A percentile compares a stretch with the other conserved stretches of the same genome.
These are phyloP conservation scores for Erinaceus europaeus DNA, from an alignment of 2,113 vertebrate genomes.

Conservation along the genomic window DNA sequence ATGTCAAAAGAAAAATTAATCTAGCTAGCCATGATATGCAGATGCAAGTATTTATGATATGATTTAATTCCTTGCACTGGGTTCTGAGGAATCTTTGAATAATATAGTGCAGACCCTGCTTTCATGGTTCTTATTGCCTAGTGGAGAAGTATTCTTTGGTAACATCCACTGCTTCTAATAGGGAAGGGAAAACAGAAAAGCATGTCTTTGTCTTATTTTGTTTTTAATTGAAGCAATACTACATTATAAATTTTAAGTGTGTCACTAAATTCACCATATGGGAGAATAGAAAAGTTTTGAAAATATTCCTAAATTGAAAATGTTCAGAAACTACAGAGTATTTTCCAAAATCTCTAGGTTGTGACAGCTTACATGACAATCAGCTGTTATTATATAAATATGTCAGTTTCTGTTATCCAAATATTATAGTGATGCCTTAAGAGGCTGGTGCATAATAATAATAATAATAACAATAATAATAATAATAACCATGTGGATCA, in stretches of 20 bases:
- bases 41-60: background rate
- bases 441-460: slow-evolving; percentile 24
- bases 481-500: slow-evolving; percentile 14
- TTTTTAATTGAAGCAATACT: background rate
- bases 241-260: background rate
- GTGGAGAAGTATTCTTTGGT: background rate
- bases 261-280: background rate
- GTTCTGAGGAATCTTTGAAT: background rate
- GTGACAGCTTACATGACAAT: slow-evolving; percentile 7
- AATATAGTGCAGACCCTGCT: background rate
- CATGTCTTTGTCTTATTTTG: background rate
- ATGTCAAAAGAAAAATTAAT: slow-evolving; percentile 11
- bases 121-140: background rate
- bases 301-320: slow-evolving; percentile 32
- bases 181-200: slow-evolving; percentile 23
- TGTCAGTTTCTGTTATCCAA: slow-evolving; percentile 42
- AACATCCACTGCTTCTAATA: background rate
- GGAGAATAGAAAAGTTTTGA: slow-evolving; percentile 23
- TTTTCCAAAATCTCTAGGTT: slow-evolving; percentile 29
- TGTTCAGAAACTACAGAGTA: background rate
- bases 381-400: slow-evolving; percentile 39
- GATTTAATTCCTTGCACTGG: background rate
- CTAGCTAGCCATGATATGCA: background rate
- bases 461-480: no score
- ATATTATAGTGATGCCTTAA: slow-evolving; percentile 15